Evolutionary conservation across 2,797 vertebrate genomes (phyloP), one percentile per base, ranked within the genome.

Genomic region (Perdix hodgsoniae): DNA sequence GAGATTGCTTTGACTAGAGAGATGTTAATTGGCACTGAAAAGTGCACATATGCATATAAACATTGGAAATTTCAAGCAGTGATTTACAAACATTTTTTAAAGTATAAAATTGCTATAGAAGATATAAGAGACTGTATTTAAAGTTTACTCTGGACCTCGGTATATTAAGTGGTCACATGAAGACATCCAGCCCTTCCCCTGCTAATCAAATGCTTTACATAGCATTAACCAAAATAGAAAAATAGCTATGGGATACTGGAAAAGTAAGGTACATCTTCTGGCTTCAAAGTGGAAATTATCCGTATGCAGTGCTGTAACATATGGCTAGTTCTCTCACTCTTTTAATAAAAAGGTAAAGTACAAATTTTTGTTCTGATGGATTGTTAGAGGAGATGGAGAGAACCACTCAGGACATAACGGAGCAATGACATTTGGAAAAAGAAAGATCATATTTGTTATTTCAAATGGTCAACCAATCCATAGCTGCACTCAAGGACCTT

Each of bases 191-290:
- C 35, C 15, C 35, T 91, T 89, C 18, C 27, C 66, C 79, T 76
- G 50, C 60, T 84, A 95, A 88, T 90, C 82, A 85, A 90, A 72
- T 83, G 47, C 23, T 93, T 83, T 66, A 83, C 31, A 39, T 11
- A 49, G 12, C 42, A 29, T 78, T 78, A 85, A 84, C 63, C 80
- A 85, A 78, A 70, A 3, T 35, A 81, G 42, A 87, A 83, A 76
- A 27, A 54, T 17, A 15, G 26, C 10, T 11, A 69, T 63, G 35
- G 12, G 45, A 56, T 66, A 37, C 29, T 76, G 17, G 19, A 37
- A 93, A 78, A 83, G 60, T 37, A 29, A 88, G 69, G 63, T 26
- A 80, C 77, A 88, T 67, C 23, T 86, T 39, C 35, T 73, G 2
- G 10, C 67, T 50, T 91, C 18, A 67, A 59, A 33, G 22, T 9